Evolutionary conservation across 2,113 vertebrate species (phyloP).

Genomic region (Bambusicola thoracicus): DNA sequence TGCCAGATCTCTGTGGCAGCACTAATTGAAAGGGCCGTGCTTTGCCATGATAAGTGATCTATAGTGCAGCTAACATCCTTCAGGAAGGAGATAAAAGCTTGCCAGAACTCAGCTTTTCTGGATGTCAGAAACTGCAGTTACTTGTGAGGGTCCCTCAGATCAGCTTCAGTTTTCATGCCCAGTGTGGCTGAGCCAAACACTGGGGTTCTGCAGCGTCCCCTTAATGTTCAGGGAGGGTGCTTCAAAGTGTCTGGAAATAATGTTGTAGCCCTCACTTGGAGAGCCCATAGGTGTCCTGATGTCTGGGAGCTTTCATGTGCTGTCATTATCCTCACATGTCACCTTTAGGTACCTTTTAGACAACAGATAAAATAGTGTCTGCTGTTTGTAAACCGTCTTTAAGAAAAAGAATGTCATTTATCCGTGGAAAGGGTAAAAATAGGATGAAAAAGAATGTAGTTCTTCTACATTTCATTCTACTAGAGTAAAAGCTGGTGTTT

Average conservation of each 20-base stretch:
- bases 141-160: not conserved
- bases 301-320: not conserved
- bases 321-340: not conserved
- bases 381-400: not conserved
- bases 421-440: not conserved
- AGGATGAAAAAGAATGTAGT: not conserved
- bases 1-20: conserved; percentile 4
- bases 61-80: not conserved
- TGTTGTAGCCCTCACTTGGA: not conserved
- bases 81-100: conserved; percentile 26
- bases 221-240: not conserved
- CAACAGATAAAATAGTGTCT: not conserved
- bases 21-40: not conserved
- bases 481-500: not conserved
- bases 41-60: not conserved
- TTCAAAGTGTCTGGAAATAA: not conserved
- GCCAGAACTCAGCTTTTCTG: conserved; percentile 23
- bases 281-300: not conserved
- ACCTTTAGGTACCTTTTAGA: not conserved
- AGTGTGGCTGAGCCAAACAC: not conserved
- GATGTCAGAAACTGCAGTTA: not conserved
- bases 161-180: not conserved
- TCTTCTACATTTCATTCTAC: not conserved
- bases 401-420: not conserved
- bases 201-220: not conserved